These are phyloP conservation scores for Holothuria glaberrima DNA, from an alignment of 35 echinoderm and acorn worm species.

Conservation along the genomic window DNA sequence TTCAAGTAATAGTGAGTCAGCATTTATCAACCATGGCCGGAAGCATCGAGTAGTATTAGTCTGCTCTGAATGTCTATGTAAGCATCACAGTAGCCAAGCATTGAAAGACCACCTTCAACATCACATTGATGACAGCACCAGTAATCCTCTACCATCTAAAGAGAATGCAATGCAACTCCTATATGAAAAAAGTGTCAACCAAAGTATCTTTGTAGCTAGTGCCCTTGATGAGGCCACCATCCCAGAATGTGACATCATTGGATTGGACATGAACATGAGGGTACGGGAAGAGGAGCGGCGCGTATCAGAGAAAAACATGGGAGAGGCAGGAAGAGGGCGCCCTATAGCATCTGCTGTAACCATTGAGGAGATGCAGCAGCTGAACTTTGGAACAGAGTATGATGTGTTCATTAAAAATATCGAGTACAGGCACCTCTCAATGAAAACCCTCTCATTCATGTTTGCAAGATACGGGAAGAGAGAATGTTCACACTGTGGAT, in stretches of 20 bases:
- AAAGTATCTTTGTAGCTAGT: constrained; percentile 33
- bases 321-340: background rate
- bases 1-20: background rate
- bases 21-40: constrained; percentile 36
- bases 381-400: constrained; percentile 21
- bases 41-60: constrained; percentile 18
- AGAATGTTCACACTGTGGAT: constrained; percentile 47
- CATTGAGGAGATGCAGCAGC: constrained; percentile 5
- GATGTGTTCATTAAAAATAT: constrained; percentile 26
- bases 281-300: constrained; percentile 52
- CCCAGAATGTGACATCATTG: constrained; percentile 59
- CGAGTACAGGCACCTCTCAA: constrained; percentile 25
- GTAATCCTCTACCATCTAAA: background rate
- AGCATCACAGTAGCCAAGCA: constrained; percentile 42
- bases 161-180: background rate
- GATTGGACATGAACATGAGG: constrained; percentile 55
- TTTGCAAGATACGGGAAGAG: constrained; percentile 57
- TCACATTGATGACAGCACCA: background rate
- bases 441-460: constrained; percentile 46
- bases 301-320: background rate
- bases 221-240: constrained; percentile 38
- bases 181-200: constrained; percentile 44
- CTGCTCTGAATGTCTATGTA: constrained; percentile 42
- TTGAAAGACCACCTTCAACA: constrained; percentile 20
- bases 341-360: background rate